phyloP scores from a whole-genome alignment of 1,140 invertebrate species.

The Euglossa dilemma region DNA sequence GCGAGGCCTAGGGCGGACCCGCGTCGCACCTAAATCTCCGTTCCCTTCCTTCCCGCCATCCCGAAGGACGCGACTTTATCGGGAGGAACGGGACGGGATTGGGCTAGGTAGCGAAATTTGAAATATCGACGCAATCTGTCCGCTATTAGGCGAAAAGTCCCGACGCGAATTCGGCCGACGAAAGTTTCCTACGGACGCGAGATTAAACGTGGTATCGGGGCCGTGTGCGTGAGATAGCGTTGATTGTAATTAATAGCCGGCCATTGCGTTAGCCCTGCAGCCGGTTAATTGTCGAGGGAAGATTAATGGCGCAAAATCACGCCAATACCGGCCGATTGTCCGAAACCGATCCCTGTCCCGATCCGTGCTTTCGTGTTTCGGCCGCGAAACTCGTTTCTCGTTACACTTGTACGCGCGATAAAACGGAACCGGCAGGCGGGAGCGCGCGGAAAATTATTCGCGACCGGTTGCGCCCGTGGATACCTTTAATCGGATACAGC shows the following conservation, averaged over 20 bases:
- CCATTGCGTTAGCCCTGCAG: constrained; percentile 66
- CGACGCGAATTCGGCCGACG: constrained; percentile 58
- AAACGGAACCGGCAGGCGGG: constrained; percentile 12
- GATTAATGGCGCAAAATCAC: constrained; percentile 77
- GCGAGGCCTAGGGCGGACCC: not conserved
- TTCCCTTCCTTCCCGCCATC: not conserved
- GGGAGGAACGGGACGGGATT: not conserved
- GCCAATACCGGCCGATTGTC: constrained; percentile 62
- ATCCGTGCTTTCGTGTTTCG: constrained; percentile 30
- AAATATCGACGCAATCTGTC: not conserved
- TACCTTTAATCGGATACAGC: not conserved
- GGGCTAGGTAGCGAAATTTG: no score
- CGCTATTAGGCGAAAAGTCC: not conserved
- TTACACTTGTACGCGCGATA: constrained; percentile 43
- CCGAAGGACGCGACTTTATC: not conserved
- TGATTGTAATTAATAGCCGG: constrained; percentile 81
- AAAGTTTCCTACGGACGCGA: constrained; percentile 48
- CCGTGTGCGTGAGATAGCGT: constrained; percentile 69
- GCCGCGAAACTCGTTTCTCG: constrained; percentile 43
- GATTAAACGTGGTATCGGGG: constrained; percentile 71
- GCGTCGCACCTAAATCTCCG: no score
- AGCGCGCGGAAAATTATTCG: constrained; percentile 46
- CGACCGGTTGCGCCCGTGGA: constrained; percentile 1
- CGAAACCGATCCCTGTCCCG: constrained; percentile 52
- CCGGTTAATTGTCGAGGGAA: constrained; percentile 77